A percentile compares a stretch with the other conserved stretches of the same genome.
Conservation (phyloP, 2,797 vertebrate species). For the Xiphophorus birchmanni region DNA sequence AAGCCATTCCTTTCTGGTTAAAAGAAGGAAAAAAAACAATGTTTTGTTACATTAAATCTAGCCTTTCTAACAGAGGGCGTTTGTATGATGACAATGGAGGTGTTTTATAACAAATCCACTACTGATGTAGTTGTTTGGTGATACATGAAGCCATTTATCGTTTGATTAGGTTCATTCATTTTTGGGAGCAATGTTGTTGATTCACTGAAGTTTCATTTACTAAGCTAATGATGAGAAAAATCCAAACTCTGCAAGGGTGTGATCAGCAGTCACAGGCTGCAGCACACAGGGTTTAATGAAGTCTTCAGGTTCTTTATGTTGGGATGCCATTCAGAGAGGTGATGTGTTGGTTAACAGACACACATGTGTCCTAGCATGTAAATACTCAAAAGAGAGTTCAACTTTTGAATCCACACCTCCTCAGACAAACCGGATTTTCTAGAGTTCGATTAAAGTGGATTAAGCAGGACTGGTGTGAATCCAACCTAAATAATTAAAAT, state of each 20-base stretch:
- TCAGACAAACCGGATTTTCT: too few species aligned
- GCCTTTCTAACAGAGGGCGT: not conserved
- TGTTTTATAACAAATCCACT: not conserved
- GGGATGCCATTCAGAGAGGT: not conserved
- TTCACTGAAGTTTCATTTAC: not conserved
- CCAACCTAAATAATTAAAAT: not conserved
- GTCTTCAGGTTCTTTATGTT: slow-evolving; percentile 5
- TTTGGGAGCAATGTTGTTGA: slow-evolving; percentile 1
- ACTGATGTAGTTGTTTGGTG: slow-evolving; percentile 1
- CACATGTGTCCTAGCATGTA: not conserved
- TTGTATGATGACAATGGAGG: not conserved
- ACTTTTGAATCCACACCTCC: not conserved
- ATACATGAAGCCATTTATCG: not conserved
- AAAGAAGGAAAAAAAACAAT: not conserved
- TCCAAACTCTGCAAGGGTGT: not conserved
- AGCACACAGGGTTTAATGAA: slow-evolving; percentile 2
- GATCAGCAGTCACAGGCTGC: slow-evolving; percentile 13
- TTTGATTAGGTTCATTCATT: not conserved
- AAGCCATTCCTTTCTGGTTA: not conserved
- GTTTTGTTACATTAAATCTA: not conserved
- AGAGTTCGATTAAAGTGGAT: too few species aligned
- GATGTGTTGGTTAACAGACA: slow-evolving; percentile 2
- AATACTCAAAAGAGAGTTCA: not conserved
- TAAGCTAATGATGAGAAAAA: not conserved
- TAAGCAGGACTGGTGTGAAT: too few species aligned